Evolutionary conservation across 2,888 invertebrate species (phyloP), one percentile per base, ranked within the genome.

Genomic region (Ceriagrion tenellum): DNA sequence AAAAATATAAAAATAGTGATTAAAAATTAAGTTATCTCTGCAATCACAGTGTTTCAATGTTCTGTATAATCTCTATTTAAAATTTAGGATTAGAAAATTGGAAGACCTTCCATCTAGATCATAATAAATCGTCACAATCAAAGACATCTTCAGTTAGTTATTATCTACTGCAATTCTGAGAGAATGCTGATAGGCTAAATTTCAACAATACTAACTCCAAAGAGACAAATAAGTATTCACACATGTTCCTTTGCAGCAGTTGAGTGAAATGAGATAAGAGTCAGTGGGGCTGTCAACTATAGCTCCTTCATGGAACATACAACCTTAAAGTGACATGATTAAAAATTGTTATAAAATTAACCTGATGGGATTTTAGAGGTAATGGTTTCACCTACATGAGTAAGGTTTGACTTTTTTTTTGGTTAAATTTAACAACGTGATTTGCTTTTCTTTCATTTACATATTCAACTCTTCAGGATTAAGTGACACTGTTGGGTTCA

Each of bases 41-140:
- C 35, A 81, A 81, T 81, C 35, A 81, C 81, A 81, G 81, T 81
- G 81, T 26, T 30, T n/a, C 4, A 81, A 81, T 26, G n/a, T 81
- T 81, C 35, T 35, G 0, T n/a, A 35, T 30, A 81, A 12, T 81
- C 81, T 81, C 35, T 81, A 35, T 18, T 13, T 35, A 81, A 81
- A 81, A 81, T 81, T 81, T 81, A 35, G 81, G 30, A 35, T 35
- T 35, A 63, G 69, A 93, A 91, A 69, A 93, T 69, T 93, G 93
- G 93, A 93, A 93, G 93, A 93, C 93, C 69, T 93, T 74, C 69
- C 69, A 74, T 55, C 69, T 93, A 47, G 47, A 69, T 74, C 69
- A 26, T 91, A 59, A 91, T 56, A 91, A 91, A 93, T 69, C n/a
- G 40, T 69, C 69, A 74, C 93, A 93, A 69, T 93, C 47, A 63